Base-by-base conservation (phyloP, 2,113 vertebrate species). In the Pseudonaja textilis region DNA sequence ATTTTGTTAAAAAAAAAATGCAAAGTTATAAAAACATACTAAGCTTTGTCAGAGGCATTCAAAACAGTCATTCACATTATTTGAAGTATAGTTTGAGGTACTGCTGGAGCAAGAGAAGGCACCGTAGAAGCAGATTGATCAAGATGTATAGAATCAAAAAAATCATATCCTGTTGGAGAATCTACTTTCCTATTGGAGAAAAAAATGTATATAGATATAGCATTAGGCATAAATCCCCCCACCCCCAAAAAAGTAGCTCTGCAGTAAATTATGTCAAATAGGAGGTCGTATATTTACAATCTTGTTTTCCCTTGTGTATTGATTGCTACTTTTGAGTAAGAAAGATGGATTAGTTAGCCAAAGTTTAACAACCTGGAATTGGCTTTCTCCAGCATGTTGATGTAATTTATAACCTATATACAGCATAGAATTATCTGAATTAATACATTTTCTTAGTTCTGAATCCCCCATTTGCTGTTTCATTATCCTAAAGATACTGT, bases 11-110 rank as follows among this genome's bases (percentile, higher is more conserved):
- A 85, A 93, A 94, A 94, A 92, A 64, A 93, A 93, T 91, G 95
- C 95, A 90, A 89, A 93, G 81, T 92, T 95, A 94, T 91, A 95
- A 95, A 96, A 95, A 59, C 52, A 95, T 81, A 81, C 95, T 94
- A 92, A 94, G 57, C 92, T 95, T 96, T 97, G 93, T 93, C 93
- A 87, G 90, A 95, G 85, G n/a, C 87, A 94, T 91, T 95, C 92
- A 95, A 92, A 97, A 94, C 90, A 94, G 95, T 90, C 90, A 93
- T 97, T 97, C 96, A 95, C 93, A 97, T 97, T 97, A 94, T 97
- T 95, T 91, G 95, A 96, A 95, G 93, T 87, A 50, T 97, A 93
- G 94, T 64, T 52, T 92, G 96, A 97, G 96, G 97, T 96, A 95
- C 95, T 95, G 90, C 88, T 92, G 92, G 94, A 93, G 94, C 74